These are phyloP conservation scores for Tiliqua scincoides DNA, from an alignment of 2,113 vertebrate genomes.

Conservation along the genomic window DNA sequence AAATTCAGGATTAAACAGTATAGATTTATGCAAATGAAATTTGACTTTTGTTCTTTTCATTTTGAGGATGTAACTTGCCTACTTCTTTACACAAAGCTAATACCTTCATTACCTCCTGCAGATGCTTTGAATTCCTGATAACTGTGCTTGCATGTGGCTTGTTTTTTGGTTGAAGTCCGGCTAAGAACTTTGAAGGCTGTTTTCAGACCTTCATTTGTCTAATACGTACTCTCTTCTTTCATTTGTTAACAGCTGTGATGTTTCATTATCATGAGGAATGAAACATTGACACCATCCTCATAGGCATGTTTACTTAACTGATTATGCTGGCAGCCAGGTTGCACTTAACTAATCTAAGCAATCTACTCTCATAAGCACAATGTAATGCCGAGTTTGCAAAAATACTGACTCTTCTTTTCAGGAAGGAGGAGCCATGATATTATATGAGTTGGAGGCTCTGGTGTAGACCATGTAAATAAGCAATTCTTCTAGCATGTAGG, in stretches of 20 bases:
- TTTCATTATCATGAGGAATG: neutral
- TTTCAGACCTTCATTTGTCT: neutral
- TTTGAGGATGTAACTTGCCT: neutral
- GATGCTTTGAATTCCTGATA: neutral
- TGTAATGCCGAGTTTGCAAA: neutral
- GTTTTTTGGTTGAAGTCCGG: neutral
- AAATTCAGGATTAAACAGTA: neutral
- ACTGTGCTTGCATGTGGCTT: neutral
- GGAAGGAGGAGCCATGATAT: neutral
- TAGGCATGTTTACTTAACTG: neutral
- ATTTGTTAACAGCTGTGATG: neutral
- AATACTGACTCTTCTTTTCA: neutral
- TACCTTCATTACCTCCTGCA: neutral
- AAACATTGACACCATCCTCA: too few relatives aligned
- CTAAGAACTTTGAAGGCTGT: neutral
- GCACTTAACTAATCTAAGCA: neutral
- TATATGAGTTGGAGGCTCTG: neutral
- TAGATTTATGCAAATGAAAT: neutral
- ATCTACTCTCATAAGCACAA: neutral
- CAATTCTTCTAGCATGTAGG: neutral
- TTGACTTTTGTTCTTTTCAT: too few relatives aligned
- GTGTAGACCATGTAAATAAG: neutral
- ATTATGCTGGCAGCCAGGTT: neutral
- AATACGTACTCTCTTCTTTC: neutral
- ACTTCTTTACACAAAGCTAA: neutral